These are phyloP conservation scores for Andrena praecox DNA, from an alignment of 2,888 invertebrate genomes.

Conservation along the genomic window DNA sequence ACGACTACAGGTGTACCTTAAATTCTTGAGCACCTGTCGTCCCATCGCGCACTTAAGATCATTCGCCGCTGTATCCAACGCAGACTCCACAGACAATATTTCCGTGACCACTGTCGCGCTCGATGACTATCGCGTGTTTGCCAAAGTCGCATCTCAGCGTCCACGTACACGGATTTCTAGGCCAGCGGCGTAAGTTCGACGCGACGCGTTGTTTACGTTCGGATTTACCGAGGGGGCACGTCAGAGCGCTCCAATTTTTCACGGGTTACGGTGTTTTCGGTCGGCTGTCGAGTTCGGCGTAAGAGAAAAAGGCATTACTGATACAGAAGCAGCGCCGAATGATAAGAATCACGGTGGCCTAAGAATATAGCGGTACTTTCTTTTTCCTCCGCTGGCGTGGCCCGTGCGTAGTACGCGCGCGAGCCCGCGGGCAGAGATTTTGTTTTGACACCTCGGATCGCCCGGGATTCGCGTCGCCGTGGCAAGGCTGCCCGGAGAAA, in stretches of 20 bases:
- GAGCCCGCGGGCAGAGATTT: conserved; percentile 48
- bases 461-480: neutral
- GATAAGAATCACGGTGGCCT: conserved; percentile 70
- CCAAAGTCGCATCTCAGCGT: too few species aligned
- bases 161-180: neutral
- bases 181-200: neutral
- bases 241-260: conserved; percentile 55
- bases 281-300: conserved; percentile 48
- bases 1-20: too few species aligned
- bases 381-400: conserved; percentile 69
- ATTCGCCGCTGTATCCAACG: too few species aligned
- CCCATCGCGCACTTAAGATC: too few species aligned
- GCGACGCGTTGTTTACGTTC: conserved; percentile 20
- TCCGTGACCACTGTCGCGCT: too few species aligned
- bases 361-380: conserved; percentile 82
- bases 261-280: conserved; percentile 47
- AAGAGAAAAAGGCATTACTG: conserved; percentile 75
- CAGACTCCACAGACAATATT: too few species aligned
- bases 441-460: conserved; percentile 20
- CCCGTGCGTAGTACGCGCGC: conserved; percentile 12
- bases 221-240: conserved; percentile 4
- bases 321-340: conserved; percentile 69
- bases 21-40: too few species aligned
- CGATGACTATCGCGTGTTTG: too few species aligned
- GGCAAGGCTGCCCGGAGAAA: neutral